Evolutionary conservation across 2,797 vertebrate genomes (phyloP), one percentile per base, ranked within the genome.

Genomic region (Acipenser ruthenus): DNA sequence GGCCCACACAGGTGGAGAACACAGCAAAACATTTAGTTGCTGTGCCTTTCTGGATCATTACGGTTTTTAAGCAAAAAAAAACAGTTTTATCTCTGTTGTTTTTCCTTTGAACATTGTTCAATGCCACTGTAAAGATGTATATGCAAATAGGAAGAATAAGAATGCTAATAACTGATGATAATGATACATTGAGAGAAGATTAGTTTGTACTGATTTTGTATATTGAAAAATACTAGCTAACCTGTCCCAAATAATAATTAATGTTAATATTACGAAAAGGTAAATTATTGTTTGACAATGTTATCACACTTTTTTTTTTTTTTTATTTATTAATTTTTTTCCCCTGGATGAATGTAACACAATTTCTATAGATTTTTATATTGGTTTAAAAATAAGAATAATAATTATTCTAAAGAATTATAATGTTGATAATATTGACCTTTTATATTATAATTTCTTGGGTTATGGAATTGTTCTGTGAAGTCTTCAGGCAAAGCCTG

Each of bases 201-300:
- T 58, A 58, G 10, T 8, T 5, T 62, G 10, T 62, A 8, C 10
- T 23, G 60, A 62, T 62, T 62, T 62, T 37, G 18, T 62, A 37
- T 18, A 62, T 18, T 47, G 8, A 62, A 23, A 62, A 37, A 18
- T 8, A 6, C n/a, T 10, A 4, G 8, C 18, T 37, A 62, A 37
- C 47, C 47, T 58, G 18, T 62, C 37, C 10, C 6, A 12, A 62
- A 63, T 60, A 74, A 66, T 73, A 0, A 77, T 76, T 70, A 63
- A 64, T 84, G 69, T 79, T 72, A 67, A 75, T 80, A 76, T 62
- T 70, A 60, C n/a, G 37, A 37, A 67, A 71, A 73, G 67, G 74
- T 81, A 82, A 81, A 77, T 84, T 84, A 83, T 84, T 79, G 67
- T 70, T 77, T 67, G 67, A 71, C 71, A 69, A 62, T 69, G 7